Evolutionary conservation across 2,888 invertebrate species (phyloP), one percentile per base, ranked within the genome.

Genomic region (Nomada goodeniana): DNA sequence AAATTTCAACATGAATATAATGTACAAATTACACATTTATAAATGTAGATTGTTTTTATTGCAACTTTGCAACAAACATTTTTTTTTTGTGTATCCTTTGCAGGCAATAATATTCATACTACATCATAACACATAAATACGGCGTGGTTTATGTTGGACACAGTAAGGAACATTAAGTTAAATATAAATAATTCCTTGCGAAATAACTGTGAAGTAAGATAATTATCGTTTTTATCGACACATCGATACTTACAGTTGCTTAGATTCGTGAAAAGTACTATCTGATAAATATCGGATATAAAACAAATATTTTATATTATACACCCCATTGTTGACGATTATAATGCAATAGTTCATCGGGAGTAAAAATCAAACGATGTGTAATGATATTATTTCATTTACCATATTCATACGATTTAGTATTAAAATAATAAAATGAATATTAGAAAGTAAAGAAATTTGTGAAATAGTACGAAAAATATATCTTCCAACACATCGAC

Each of bases 11-110:
- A 36, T 7, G 36, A 55, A 29, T 18, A 50, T 50, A 7, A n/a
- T 65, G 65, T 50, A 65, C 29, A 65, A 26, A 52, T 65, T 13
- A n/a, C 50, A 29, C 50, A 65, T 50, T 65, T 65, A 26, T 65
- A 65, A 13, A 50, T 65, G 50, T 50, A 50, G 26, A 29, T 50
- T 50, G 29, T 52, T 65, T 50, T 50, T 36, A n/a, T n/a, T n/a
- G n/a, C n/a, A n/a, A n/a, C n/a, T n/a, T n/a, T n/a, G n/a, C n/a
- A n/a, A n/a, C n/a, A n/a, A 50, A 11, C 2, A 7, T 29, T 50
- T 3, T 26, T 3, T 26, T n/a, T 15, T 60, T 36, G 59, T 15
- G 18, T 60, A 36, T 29, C 29, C 36, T 60, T 18, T 60, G 7
- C 29, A 60, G 59, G 59, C 59, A 60, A 60, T 60, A n/a, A 60